A percentile compares a stretch with the other conserved stretches of the same genome.
phyloP scores from a whole-genome alignment of 2,888 invertebrate species.

The Penaeus monodon region DNA sequence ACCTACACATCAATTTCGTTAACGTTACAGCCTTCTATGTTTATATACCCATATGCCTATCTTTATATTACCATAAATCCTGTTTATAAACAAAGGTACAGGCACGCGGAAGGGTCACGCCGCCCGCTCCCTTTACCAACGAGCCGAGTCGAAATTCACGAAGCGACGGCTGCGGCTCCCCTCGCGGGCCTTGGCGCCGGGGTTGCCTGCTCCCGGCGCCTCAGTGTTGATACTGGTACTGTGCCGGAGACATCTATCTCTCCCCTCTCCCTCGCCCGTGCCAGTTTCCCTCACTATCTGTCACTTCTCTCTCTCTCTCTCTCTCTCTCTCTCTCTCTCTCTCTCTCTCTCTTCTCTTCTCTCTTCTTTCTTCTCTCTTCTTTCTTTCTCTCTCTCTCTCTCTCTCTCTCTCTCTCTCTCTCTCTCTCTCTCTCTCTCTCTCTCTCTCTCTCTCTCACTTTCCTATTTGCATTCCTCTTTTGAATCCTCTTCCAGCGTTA shows the following conservation, averaged over 20 bases:
- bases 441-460: background rate
- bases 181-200: background rate
- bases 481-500: background rate
- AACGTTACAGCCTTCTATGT: too few relatives aligned
- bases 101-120: too few relatives aligned
- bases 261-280: background rate
- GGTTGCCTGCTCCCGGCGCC: background rate
- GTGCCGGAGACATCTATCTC: background rate
- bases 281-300: background rate
- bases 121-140: too few relatives aligned
- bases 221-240: constrained; percentile 14
- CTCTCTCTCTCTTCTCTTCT: background rate
- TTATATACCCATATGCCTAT: too few relatives aligned
- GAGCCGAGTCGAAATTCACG: too few relatives aligned
- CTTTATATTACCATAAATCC: too few relatives aligned
- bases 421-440: background rate
- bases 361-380: background rate
- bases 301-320: background rate
- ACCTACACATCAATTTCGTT: too few relatives aligned
- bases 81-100: too few relatives aligned
- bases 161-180: background rate
- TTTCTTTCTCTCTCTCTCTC: background rate
- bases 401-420: background rate
- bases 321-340: background rate
- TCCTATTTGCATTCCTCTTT: background rate